Evolutionary conservation across 1,140 invertebrate species (phyloP), one percentile per base, ranked within the genome.

Genomic region (Hyposmocoma kahamanoa): DNA sequence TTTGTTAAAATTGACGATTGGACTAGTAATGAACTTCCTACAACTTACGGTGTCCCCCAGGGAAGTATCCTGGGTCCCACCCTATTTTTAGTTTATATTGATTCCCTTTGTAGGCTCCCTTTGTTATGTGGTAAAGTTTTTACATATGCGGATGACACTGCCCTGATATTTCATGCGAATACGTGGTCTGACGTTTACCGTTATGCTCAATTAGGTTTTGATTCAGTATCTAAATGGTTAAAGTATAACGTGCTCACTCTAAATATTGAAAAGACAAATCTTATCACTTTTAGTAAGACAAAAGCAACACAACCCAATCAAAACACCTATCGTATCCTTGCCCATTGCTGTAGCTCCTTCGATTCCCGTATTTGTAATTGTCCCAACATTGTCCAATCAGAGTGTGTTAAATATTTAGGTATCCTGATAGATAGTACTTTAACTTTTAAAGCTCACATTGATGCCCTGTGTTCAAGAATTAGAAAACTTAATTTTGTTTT

Each of bases 31-130:
- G 34, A 38, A 3, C n/a, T 38, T 15, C 18, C 2, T 13, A 17
- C 19, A 10, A 15, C n/a, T 19, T 38, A 17, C 9, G 34, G 34
- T 13, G 34, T 38, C 11, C 34, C 34, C 8, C 34, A 38, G 9
- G 34, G 34, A n/a, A 38, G 34, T 38, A 19, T 38, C 17, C 13
- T 38, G 2, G 34, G 34, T 38, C 34, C 34, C 13, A 38, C 34
- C 11, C 18, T 38, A 17, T 38, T 38, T 17, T 3, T 38, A 2
- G 9, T 38, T 9, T 38, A 38, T 19, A 38, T 38, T 10, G 19
- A 38, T 17, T 10, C 8, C 19, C 26, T 39, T 15, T 10, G 9
- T n/a, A 5, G 11, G 17, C 13, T 19, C 13, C 18, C 11, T 8
- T 17, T 19, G 13, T 9, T 9, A 4, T 10, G 17, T 9, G n/a